Evolutionary conservation across 2,888 invertebrate species (phyloP).

Genomic region (Parthenolecanium corni): DNA sequence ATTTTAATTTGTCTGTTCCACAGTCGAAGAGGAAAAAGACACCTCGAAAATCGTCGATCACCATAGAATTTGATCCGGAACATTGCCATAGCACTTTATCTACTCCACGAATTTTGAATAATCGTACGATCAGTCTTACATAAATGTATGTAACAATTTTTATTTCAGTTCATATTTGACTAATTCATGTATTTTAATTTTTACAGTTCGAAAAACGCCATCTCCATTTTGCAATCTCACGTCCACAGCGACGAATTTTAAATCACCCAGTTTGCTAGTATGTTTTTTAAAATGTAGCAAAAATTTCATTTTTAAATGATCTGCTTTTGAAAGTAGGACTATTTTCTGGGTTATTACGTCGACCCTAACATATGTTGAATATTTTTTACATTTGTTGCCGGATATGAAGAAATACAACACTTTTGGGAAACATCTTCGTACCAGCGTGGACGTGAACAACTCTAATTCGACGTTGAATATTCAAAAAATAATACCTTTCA

Average conservation of each 20-base stretch:
- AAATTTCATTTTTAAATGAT: background rate
- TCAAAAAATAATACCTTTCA: background rate
- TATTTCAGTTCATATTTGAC: no score
- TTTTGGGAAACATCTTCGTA: background rate
- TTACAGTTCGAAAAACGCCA: no score
- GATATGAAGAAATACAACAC: background rate
- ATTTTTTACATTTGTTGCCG: background rate
- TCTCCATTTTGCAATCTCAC: no score
- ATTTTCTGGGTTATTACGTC: background rate
- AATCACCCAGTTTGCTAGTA: no score
- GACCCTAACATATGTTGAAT: background rate
- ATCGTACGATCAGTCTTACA: background rate
- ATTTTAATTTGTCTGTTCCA: background rate
- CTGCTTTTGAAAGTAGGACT: background rate
- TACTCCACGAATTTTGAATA: background rate
- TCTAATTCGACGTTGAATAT: background rate
- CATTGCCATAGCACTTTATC: background rate
- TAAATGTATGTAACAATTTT: no score
- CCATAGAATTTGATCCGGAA: background rate
- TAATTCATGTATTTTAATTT: no score
- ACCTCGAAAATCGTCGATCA: background rate
- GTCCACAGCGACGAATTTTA: no score
- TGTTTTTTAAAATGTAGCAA: background rate
- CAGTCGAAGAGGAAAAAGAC: background rate
- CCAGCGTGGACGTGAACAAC: background rate